phyloP scores from a whole-genome alignment of 2,888 invertebrate genomes.

The Pantelozetes paolii region DNA sequence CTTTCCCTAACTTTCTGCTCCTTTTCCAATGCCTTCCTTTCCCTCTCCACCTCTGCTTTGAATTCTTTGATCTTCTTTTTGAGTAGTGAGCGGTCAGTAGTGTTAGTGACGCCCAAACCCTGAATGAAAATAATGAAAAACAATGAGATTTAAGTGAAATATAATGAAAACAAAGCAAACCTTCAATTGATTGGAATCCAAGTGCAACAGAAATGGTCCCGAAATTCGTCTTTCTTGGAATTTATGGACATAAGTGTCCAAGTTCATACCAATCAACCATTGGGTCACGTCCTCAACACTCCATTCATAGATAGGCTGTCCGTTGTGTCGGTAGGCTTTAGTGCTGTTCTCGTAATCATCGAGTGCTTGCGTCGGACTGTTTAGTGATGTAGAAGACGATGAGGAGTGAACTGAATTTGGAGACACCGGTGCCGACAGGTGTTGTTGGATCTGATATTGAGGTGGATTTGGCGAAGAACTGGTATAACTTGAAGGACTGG shows the following conservation, averaged over 20 bases:
- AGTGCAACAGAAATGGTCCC: constrained; percentile 75
- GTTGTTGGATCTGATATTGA: not conserved
- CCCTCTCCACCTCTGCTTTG: constrained; percentile 55
- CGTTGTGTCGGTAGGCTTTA: constrained; percentile 1
- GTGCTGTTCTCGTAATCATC: constrained; percentile 10
- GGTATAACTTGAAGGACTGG: constrained; percentile 2
- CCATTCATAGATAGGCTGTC: constrained; percentile 64
- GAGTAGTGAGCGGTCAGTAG: constrained; percentile 56
- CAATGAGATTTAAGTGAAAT: not conserved
- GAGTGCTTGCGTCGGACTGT: constrained; percentile 1
- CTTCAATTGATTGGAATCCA: constrained; percentile 89
- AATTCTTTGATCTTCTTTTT: constrained; percentile 59
- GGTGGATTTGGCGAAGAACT: constrained; percentile 23
- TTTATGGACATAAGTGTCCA: constrained; percentile 80
- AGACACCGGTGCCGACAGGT: constrained; percentile 10
- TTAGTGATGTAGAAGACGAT: constrained; percentile 8
- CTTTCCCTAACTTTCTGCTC: constrained; percentile 61
- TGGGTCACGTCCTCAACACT: constrained; percentile 81
- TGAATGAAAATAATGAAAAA: constrained; percentile 31
- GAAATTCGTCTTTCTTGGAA: constrained; percentile 84
- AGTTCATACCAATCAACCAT: constrained; percentile 74
- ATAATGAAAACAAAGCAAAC: constrained; percentile 48
- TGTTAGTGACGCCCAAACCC: constrained; percentile 56
- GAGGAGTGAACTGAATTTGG: constrained; percentile 18
- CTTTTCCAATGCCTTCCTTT: constrained; percentile 55